These are phyloP conservation scores for Notothenia coriiceps DNA, from an alignment of 2,113 vertebrate genomes.

Conservation along the genomic window DNA sequence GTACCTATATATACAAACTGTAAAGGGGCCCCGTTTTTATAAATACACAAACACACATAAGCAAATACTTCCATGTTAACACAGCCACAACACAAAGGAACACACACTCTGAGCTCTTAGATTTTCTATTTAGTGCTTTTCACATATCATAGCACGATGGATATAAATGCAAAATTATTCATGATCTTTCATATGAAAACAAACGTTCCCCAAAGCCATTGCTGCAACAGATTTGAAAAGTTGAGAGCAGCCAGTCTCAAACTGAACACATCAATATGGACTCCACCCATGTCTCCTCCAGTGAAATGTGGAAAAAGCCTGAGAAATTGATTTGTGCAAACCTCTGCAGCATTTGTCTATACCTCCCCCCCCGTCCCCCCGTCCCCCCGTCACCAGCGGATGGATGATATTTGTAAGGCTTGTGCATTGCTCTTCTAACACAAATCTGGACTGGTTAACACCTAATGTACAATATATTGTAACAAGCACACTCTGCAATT, in stretches of 20 bases:
- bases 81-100: constrained; percentile 30
- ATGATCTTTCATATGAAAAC: constrained; percentile 46
- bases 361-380: constrained; percentile 1
- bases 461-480: not conserved
- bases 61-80: constrained; percentile 14
- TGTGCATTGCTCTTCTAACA: not conserved
- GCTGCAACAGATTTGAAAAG: constrained; percentile 53
- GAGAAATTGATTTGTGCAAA: constrained; percentile 52
- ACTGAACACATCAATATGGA: constrained; percentile 44
- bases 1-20: not conserved
- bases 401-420: not conserved
- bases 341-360: constrained; percentile 33
- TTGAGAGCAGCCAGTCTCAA: constrained; percentile 34
- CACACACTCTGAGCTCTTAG: not conserved
- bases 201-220: constrained; percentile 23
- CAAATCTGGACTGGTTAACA: too few relatives aligned
- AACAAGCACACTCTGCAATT: not conserved
- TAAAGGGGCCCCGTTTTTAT: not conserved
- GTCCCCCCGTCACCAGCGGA: not conserved
- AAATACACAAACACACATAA: not conserved
- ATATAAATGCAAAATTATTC: constrained; percentile 64
- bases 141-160: constrained; percentile 25
- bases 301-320: constrained; percentile 44
- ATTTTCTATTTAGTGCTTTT: constrained; percentile 38
- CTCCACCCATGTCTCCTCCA: constrained; percentile 44